phyloP scores from a whole-genome alignment of 2,797 vertebrate species.

The Acanthurus lineatus region DNA sequence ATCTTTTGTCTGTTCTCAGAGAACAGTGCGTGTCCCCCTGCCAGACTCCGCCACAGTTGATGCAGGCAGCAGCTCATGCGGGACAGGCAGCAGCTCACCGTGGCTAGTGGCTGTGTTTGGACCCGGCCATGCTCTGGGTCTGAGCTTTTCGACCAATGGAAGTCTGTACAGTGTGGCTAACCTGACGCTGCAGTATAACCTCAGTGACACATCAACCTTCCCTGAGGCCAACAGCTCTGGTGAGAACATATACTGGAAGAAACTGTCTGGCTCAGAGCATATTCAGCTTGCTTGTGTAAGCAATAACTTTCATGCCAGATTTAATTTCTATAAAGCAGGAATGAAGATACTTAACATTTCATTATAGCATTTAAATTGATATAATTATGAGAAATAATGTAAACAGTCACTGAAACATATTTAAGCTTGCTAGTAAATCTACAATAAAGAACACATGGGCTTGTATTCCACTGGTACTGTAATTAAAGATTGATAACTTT shows the following conservation, averaged over 20 bases:
- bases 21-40: slow-evolving; percentile 75
- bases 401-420: not conserved
- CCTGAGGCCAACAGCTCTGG: slow-evolving; percentile 83
- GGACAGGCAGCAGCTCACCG: slow-evolving; percentile 60
- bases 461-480: not conserved
- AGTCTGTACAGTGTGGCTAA: slow-evolving; percentile 83
- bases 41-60: slow-evolving; percentile 81
- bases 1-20: slow-evolving; percentile 68
- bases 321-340: too few relatives aligned
- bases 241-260: slow-evolving; percentile 67
- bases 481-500: not conserved
- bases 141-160: slow-evolving; percentile 86
- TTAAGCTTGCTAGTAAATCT: not conserved
- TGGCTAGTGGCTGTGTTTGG: slow-evolving; percentile 86
- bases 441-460: not conserved
- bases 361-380: not conserved
- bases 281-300: not conserved
- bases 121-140: slow-evolving; percentile 81
- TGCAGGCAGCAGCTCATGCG: slow-evolving; percentile 88
- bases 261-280: not conserved
- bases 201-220: slow-evolving; percentile 88
- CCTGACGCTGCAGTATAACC: slow-evolving; percentile 88
- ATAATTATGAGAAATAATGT: not conserved
- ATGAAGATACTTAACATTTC: not conserved
- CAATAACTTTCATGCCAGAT: not conserved